A percentile compares a stretch with the other conserved stretches of the same genome.
Evolutionary conservation across 2,888 invertebrate species (phyloP).

Genomic region (Morpho deidamia): DNA sequence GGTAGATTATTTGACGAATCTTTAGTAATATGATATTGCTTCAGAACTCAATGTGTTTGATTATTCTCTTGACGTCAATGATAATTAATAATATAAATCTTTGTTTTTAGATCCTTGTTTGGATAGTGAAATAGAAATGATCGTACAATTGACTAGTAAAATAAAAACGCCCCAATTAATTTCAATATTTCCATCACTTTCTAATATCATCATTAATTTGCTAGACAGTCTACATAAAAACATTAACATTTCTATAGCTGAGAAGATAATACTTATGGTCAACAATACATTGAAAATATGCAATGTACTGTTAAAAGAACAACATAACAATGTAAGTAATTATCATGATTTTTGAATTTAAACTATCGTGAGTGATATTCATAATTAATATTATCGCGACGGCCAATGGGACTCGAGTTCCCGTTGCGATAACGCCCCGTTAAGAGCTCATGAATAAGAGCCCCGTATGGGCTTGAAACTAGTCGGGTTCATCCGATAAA

Average conservation of each 20-base stretch:
- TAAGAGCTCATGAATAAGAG: too few relatives aligned
- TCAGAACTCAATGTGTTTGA: neutral
- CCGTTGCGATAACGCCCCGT: too few relatives aligned
- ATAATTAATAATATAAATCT: neutral
- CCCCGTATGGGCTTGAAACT: too few relatives aligned
- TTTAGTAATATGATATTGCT: constrained; percentile 67
- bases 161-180: constrained; percentile 3
- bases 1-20: constrained; percentile 53
- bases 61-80: neutral
- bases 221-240: constrained; percentile 27
- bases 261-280: constrained; percentile 31
- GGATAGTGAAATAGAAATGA: constrained; percentile 8
- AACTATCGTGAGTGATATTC: too few relatives aligned
- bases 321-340: constrained; percentile 31
- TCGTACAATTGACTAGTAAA: constrained; percentile 3
- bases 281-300: constrained; percentile 37
- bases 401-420: too few relatives aligned
- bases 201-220: constrained; percentile 35
- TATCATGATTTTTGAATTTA: too few relatives aligned
- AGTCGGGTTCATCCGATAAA: too few relatives aligned
- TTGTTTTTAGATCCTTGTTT: constrained; percentile 9
- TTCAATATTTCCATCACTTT: constrained; percentile 23
- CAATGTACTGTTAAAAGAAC: constrained; percentile 22
- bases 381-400: too few relatives aligned
- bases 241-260: constrained; percentile 27